These are phyloP conservation scores for Phanerotoma sp. DNA, from an alignment of 2,888 invertebrate genomes.

Conservation along the genomic window DNA sequence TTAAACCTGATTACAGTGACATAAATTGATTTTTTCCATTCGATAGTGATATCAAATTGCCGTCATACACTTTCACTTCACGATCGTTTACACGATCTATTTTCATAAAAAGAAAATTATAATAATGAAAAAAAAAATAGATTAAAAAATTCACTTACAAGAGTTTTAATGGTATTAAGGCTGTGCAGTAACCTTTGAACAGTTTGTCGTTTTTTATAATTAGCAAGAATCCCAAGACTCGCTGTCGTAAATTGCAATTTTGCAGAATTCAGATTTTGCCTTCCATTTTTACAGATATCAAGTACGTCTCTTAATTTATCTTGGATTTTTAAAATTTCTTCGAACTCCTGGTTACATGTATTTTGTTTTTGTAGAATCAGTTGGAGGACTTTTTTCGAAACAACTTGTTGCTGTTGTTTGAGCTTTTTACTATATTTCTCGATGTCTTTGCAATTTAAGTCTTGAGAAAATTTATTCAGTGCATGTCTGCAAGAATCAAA, in stretches of 20 bases:
- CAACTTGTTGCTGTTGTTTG: conserved; percentile 80
- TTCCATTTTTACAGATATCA: conserved; percentile 70
- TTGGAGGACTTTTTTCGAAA: conserved; percentile 91
- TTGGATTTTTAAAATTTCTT: conserved; percentile 72
- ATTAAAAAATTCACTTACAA: conserved; percentile 60
- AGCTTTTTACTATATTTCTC: conserved; percentile 72
- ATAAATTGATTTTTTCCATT: too few relatives aligned
- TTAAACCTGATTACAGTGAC: too few relatives aligned
- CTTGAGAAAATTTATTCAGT: conserved; percentile 66
- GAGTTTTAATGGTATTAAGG: conserved; percentile 75
- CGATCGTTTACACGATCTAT: background rate
- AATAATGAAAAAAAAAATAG: background rate
- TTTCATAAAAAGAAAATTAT: conserved; percentile 5
- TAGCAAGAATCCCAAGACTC: conserved; percentile 86
- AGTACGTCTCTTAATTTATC: conserved; percentile 70
- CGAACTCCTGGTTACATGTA: conserved; percentile 82
- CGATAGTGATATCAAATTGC: too few relatives aligned
- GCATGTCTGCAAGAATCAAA: conserved; percentile 74
- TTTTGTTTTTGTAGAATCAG: conserved; percentile 90
- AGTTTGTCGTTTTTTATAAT: conserved; percentile 85
- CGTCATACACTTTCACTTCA: background rate
- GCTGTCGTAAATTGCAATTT: conserved; percentile 81
- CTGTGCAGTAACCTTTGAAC: conserved; percentile 78
- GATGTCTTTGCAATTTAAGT: conserved; percentile 70
- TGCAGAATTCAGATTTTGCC: conserved; percentile 72